Percentiles rank a stretch among this genome's conserved stretches.
Conservation (phyloP, 2,113 vertebrate genomes). For the Bucco capensis region DNA sequence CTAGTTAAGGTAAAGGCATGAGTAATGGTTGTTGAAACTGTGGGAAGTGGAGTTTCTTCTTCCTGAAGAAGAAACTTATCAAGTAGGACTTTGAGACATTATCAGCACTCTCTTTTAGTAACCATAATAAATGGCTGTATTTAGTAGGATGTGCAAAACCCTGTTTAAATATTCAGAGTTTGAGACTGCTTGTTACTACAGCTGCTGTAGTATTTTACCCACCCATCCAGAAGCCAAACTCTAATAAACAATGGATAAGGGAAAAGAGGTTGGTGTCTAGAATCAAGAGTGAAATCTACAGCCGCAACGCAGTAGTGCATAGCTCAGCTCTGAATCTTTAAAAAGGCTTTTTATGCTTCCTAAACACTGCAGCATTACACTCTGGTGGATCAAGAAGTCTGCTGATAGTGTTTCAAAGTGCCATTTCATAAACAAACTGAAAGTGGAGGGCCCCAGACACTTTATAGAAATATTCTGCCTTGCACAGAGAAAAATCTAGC, state of each 20-base stretch:
- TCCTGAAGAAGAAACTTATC: not conserved
- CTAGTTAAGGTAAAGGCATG: not conserved
- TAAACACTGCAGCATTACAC: not conserved
- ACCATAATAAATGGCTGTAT: conserved; percentile 25
- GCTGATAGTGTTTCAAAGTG: conserved; percentile 22
- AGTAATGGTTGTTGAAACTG: conserved; percentile 9
- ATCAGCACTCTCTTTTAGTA: conserved; percentile 7
- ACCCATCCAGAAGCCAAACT: not conserved
- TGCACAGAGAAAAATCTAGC: not conserved
- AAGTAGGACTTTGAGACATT: not conserved
- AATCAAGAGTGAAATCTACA: conserved; percentile 29
- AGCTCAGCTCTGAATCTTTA: conserved; percentile 24
- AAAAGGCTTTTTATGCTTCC: conserved; percentile 31
- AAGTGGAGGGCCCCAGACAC: not conserved
- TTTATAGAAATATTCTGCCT: not conserved
- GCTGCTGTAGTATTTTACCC: conserved; percentile 18
- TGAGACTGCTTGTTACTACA: not conserved
- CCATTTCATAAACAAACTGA: conserved; percentile 27
- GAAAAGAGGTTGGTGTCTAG: not conserved
- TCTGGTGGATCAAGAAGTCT: conserved; percentile 3
- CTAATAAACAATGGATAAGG: conserved; percentile 3
- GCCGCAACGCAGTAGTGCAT: not conserved
- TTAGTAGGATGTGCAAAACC: conserved; percentile 20
- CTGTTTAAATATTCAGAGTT: conserved; percentile 32
- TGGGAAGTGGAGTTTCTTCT: not conserved